phyloP scores from a whole-genome alignment of 2,888 invertebrate genomes.

The Drosophila ezoana region DNA sequence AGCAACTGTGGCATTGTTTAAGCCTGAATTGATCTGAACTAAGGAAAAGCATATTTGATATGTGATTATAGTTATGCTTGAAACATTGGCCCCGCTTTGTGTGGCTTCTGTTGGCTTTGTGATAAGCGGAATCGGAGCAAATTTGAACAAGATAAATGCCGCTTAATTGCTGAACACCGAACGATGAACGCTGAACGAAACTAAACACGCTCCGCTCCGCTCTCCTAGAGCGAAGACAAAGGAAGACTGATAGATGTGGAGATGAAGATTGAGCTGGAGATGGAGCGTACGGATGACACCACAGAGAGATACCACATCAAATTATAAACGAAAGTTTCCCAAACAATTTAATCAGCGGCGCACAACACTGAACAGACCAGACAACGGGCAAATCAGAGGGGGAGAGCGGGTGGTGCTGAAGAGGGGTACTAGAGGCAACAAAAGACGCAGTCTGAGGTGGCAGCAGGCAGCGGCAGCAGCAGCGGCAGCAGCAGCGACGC shows the following conservation, averaged over 20 bases:
- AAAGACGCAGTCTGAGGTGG: conserved; percentile 18
- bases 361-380: conserved; percentile 47
- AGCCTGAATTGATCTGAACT: conserved; percentile 1
- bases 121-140: conserved; percentile 48
- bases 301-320: conserved; percentile 61
- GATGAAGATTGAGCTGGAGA: conserved; percentile 23
- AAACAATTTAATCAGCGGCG: conserved; percentile 74
- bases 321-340: conserved; percentile 73
- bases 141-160: conserved; percentile 74
- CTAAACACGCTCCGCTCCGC: conserved; percentile 23
- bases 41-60: conserved; percentile 3
- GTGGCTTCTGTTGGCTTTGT: conserved; percentile 48
- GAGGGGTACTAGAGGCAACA: background rate
- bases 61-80: conserved; percentile 21
- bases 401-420: no score
- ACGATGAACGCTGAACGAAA: conserved; percentile 35
- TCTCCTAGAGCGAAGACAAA: conserved; percentile 28
- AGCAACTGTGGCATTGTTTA: background rate
- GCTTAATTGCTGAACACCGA: conserved; percentile 61
- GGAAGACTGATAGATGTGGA: conserved; percentile 31
- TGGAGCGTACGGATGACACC: conserved; percentile 32
- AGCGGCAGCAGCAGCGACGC: background rate
- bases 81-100: conserved; percentile 16
- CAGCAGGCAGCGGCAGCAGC: no score
- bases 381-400: conserved; percentile 1